Conservation (phyloP, 2,797 vertebrate genomes). For the Clarias fuscus region DNA sequence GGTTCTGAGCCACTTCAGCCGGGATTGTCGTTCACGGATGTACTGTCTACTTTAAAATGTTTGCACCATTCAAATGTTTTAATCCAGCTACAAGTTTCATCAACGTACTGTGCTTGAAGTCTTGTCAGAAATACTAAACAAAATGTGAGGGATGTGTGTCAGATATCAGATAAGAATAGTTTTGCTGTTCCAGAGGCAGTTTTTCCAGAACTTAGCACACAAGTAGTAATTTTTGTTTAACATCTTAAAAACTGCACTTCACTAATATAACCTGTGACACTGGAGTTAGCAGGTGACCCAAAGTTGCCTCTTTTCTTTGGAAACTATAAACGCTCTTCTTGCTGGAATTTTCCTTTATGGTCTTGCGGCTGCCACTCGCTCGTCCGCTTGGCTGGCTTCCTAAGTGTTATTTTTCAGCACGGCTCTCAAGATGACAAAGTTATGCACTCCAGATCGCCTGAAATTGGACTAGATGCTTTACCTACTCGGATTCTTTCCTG, state of each 20-base stretch:
- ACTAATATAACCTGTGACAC: background rate
- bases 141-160: background rate
- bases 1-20: too few relatives aligned
- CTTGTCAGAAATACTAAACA: background rate
- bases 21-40: too few relatives aligned
- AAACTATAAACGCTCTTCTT: conserved; percentile 30
- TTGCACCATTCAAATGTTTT: too few relatives aligned
- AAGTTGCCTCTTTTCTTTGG: conserved; percentile 12
- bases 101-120: too few relatives aligned
- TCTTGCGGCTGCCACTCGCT: conserved; percentile 61
- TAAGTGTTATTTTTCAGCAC: conserved; percentile 73
- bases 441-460: conserved; percentile 69
- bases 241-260: background rate
- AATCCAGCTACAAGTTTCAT: too few relatives aligned
- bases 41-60: too few relatives aligned
- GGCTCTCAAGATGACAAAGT: conserved; percentile 73
- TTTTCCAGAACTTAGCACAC: background rate
- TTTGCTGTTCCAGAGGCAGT: background rate
- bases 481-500: conserved; percentile 69
- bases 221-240: background rate
- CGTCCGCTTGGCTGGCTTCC: conserved; percentile 54
- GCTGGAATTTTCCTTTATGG: conserved; percentile 71
- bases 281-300: background rate
- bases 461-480: conserved; percentile 67
- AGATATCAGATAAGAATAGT: background rate